Evolutionary conservation across 2,113 vertebrate species (phyloP), one percentile per base, ranked within the genome.

Genomic region (Spea multiplicata): DNA sequence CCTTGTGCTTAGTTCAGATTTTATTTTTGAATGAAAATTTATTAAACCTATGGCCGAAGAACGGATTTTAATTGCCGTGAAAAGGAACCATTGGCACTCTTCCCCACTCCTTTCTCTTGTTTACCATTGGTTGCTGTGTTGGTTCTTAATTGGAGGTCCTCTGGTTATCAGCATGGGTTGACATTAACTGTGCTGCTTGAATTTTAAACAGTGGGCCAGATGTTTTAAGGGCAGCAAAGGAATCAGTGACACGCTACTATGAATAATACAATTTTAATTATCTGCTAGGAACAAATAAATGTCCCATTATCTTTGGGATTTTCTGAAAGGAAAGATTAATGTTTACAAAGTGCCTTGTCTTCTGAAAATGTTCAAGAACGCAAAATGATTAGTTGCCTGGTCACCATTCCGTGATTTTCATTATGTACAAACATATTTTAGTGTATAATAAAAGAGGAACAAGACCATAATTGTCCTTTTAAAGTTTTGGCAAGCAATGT

Each of bases 1-100:
- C 4, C 0, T 80, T 86, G 72, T 62, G 75, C 83, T 83, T 3
- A 0, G 81, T 86, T 83, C 73, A 82, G 86, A 88, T 86, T 85
- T 83, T 80, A 86, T 86, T 88, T 87, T 86, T 82, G 67, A 86
- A 86, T 85, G 82, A 85, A 87, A 87, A 84, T 86, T 84, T 81
- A 86, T 87, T 87, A 85, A 84, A 85, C 84, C 62, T 45, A 75
- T 83, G 76, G 14, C 80, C 83, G 81, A 84, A 84, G 6, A 86
- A 85, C 53, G 83, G 66, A 85, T 84, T 82, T 71, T 85, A 84
- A 87, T 86, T 83, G 61, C 82, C 73, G 17, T 67, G 75, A 78
- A 74, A 59, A 53, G 73, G 87, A 84, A 86, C 87, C 0, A 81
- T 79, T 79, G 77, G 55, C 77, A 84, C 74, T 80, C 44, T 70